phyloP scores from a whole-genome alignment of 1,140 invertebrate species.

The Lithobius niger region DNA sequence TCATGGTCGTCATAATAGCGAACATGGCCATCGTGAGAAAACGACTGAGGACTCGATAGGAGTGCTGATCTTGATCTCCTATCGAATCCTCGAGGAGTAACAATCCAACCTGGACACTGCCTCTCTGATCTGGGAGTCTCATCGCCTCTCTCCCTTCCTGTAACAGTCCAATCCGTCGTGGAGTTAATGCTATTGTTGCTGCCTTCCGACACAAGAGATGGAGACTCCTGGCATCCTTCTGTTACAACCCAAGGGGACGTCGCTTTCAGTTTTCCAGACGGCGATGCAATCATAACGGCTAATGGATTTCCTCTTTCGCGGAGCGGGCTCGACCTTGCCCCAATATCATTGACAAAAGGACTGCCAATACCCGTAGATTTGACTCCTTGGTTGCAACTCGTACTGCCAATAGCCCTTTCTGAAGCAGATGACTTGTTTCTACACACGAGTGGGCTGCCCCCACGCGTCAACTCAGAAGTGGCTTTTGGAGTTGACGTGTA shows the following conservation, averaged over 20 bases:
- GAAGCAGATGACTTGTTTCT: conserved; percentile 2
- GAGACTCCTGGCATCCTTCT: conserved; percentile 23
- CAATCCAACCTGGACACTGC: conserved; percentile 27
- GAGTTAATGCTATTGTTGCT: conserved; percentile 29
- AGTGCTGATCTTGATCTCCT: too few relatives aligned
- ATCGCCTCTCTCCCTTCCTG: conserved; percentile 14
- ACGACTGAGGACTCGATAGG: not conserved
- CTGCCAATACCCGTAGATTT: too few relatives aligned
- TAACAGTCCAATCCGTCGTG: conserved; percentile 31
- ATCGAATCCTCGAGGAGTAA: conserved; percentile 18
- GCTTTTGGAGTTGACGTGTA: not conserved
- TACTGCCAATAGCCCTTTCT: too few relatives aligned
- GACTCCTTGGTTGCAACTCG: too few relatives aligned
- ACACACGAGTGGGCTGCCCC: conserved; percentile 9
- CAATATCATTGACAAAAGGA: too few relatives aligned
- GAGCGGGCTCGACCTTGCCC: too few relatives aligned
- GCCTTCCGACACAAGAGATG: conserved; percentile 25
- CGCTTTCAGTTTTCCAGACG: conserved; percentile 26
- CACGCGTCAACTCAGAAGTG: not conserved
- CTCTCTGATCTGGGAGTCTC: not conserved
- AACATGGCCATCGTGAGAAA: too few relatives aligned
- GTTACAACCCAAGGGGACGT: conserved; percentile 26
- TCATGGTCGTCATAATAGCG: not conserved
- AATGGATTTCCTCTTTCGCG: too few relatives aligned
- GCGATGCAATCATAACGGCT: too few relatives aligned